A percentile compares a stretch with the other conserved stretches of the same genome.
phyloP scores from a whole-genome alignment of 2,888 invertebrate genomes.

The Plebejus anna region DNA sequence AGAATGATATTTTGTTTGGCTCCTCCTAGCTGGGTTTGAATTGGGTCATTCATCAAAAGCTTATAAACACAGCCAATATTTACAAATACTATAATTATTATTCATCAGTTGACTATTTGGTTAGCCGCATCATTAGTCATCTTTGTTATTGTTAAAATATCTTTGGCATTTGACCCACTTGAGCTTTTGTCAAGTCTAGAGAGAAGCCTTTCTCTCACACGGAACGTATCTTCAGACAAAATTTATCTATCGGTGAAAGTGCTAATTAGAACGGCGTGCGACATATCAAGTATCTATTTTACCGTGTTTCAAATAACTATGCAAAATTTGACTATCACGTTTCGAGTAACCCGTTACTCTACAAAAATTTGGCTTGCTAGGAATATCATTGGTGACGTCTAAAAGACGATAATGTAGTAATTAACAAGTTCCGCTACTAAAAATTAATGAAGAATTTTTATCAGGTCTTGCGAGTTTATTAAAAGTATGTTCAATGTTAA shows the following conservation, averaged over 20 bases:
- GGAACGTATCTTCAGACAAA: conserved; percentile 3
- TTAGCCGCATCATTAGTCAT: not conserved
- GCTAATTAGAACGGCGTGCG: not conserved
- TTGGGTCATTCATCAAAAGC: not conserved
- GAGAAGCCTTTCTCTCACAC: conserved; percentile 17
- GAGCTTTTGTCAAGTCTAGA: conserved; percentile 10
- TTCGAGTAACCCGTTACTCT: conserved; percentile 7
- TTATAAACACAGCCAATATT: not conserved
- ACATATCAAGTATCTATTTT: not conserved
- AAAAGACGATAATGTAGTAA: not conserved
- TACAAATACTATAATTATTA: not conserved
- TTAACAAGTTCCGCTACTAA: conserved; percentile 15
- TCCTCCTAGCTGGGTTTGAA: not conserved
- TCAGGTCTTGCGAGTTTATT: not conserved
- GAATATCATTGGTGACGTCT: conserved; percentile 22
- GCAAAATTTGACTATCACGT: conserved; percentile 10
- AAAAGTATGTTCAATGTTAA: not conserved
- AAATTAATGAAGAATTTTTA: not conserved
- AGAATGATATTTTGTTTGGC: no score
- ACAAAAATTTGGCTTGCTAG: not conserved
- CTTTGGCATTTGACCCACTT: conserved; percentile 14
- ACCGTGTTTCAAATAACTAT: conserved; percentile 2
- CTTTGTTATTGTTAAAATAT: conserved; percentile 1
- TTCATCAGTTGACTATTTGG: not conserved
- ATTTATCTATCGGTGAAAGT: conserved; percentile 18